A percentile compares a stretch with the other conserved stretches of the same genome.
Conservation (phyloP, 2,113 vertebrate species). For the Cromileptes altivelis region DNA sequence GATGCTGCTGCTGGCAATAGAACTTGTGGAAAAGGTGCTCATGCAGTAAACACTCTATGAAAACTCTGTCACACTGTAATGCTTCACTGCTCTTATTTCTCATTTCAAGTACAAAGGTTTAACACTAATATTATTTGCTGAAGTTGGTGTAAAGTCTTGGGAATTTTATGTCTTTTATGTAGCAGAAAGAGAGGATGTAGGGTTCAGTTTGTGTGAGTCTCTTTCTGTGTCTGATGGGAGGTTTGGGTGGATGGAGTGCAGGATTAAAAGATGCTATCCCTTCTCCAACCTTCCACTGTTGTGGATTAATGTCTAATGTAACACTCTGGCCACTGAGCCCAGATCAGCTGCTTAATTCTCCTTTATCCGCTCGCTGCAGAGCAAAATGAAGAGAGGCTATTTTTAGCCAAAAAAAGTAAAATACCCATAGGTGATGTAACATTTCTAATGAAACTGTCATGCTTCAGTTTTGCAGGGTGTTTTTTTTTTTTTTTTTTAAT, state of each 20-base stretch:
- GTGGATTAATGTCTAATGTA: slow-evolving; percentile 86
- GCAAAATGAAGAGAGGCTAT: slow-evolving; percentile 73
- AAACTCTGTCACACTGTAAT: background rate
- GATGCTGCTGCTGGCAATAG: slow-evolving; percentile 14
- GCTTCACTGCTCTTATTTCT: slow-evolving; percentile 1
- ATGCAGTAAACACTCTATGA: slow-evolving; percentile 12
- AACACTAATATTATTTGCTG: background rate
- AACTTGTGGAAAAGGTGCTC: slow-evolving; percentile 1
- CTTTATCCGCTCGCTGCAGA: slow-evolving; percentile 72
- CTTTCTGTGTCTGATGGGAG: slow-evolving; percentile 28
- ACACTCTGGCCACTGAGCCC: slow-evolving; percentile 82
- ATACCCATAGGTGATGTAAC: slow-evolving; percentile 62
- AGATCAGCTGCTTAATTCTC: slow-evolving; percentile 83
- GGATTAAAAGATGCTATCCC: slow-evolving; percentile 81
- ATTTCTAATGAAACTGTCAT: slow-evolving; percentile 42
- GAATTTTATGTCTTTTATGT: background rate
- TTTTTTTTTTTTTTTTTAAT: background rate
- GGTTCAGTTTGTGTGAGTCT: background rate
- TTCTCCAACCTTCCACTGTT: slow-evolving; percentile 72
- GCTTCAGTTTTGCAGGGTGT: background rate
- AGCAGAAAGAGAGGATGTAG: background rate
- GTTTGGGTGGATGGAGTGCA: slow-evolving; percentile 35
- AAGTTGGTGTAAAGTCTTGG: background rate
- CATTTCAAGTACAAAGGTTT: background rate
- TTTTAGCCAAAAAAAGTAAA: slow-evolving; percentile 67